Percentiles rank a stretch among this genome's conserved stretches.
Conservation (phyloP, 2,888 invertebrate genomes). For the Chironomus tentans region DNA sequence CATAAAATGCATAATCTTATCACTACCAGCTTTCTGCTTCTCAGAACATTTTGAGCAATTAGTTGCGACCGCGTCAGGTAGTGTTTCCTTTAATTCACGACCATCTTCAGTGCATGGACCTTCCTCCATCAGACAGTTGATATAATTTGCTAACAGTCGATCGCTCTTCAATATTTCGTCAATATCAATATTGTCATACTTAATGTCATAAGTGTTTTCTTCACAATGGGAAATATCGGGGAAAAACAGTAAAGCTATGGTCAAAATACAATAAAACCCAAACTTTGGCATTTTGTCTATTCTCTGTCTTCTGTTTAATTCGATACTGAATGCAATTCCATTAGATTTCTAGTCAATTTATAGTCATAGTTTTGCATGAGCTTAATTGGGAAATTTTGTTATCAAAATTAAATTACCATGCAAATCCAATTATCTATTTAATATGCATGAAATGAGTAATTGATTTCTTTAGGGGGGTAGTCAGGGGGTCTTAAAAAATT, state of each 20-base stretch:
- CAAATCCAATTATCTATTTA: too few relatives aligned
- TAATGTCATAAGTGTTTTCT: constrained; percentile 47
- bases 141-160: constrained; percentile 54
- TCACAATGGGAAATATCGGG: neutral
- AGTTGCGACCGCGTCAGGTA: constrained; percentile 61
- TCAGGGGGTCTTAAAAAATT: too few relatives aligned
- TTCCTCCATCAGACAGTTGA: constrained; percentile 54
- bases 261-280: neutral
- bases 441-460: too few relatives aligned
- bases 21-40: constrained; percentile 54
- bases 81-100: constrained; percentile 57
- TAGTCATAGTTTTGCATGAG: constrained; percentile 3
- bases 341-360: neutral
- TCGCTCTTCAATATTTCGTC: constrained; percentile 57
- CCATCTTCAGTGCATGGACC: constrained; percentile 61
- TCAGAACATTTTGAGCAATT: constrained; percentile 59
- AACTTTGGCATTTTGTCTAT: constrained; percentile 6
- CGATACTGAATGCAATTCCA: neutral
- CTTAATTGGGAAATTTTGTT: neutral
- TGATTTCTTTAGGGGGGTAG: too few relatives aligned
- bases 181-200: constrained; percentile 60
- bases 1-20: constrained; percentile 51
- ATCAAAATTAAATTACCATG: too few relatives aligned
- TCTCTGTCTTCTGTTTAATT: neutral
- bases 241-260: neutral